These are phyloP conservation scores for Solen grandis DNA, from an alignment of 1,140 invertebrate genomes.

Conservation along the genomic window DNA sequence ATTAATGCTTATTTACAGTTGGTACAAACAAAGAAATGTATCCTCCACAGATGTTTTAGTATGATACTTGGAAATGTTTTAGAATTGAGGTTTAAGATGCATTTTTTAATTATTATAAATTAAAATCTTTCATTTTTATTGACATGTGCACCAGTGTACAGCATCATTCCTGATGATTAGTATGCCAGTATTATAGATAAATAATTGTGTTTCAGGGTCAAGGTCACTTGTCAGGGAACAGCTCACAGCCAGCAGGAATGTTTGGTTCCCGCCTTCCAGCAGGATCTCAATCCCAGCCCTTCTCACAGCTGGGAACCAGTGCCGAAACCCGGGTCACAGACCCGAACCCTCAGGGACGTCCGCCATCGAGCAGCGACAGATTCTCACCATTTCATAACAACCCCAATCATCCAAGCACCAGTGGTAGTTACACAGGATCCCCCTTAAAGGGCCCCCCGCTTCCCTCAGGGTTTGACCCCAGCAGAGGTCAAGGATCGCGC, in stretches of 20 bases:
- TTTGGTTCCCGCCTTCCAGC: constrained; percentile 27
- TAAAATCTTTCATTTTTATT: no score
- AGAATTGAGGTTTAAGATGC: no score
- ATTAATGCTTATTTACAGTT: no score
- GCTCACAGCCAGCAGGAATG: constrained; percentile 35
- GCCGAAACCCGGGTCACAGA: constrained; percentile 43
- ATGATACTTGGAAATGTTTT: no score
- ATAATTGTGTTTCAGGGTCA: no score
- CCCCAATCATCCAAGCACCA: constrained; percentile 39
- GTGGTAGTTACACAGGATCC: constrained; percentile 19
- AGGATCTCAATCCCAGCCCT: constrained; percentile 49
- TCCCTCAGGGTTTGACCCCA: constrained; percentile 41
- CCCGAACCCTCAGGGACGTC: constrained; percentile 50
- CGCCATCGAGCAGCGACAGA: constrained; percentile 40
- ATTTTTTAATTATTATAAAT: no score
- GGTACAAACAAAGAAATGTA: no score
- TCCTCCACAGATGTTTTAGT: no score
- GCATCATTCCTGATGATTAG: no score
- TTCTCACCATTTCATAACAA: constrained; percentile 51
- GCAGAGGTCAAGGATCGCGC: constrained; percentile 37
- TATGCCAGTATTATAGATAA: no score
- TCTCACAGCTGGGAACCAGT: constrained; percentile 46
- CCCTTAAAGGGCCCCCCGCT: constrained; percentile 49
- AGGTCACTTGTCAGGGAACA: constrained; percentile 33
- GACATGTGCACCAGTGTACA: no score